Base-by-base conservation (phyloP, 1,140 invertebrate genomes). In the Drosophila novamexicana region DNA sequence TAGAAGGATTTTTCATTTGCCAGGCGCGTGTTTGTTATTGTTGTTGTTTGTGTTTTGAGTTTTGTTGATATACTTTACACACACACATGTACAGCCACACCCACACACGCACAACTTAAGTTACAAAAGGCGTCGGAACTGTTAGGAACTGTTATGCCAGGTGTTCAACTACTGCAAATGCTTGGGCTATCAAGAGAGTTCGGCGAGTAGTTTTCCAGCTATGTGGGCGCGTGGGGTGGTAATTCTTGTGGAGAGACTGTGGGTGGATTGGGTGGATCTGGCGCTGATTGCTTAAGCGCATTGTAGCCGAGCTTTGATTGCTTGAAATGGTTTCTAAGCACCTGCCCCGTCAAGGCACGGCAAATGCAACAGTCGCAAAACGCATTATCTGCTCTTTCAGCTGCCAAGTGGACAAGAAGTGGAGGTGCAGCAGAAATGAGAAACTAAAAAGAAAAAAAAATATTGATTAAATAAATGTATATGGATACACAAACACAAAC, bases 291-390 rank as follows among this genome's bases (percentile, higher is more conserved):
- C 71, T 73, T 77, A 69, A 72, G 64, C 70, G 67, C 62, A 81
- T 75, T 80, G 81, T 66, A 88, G 83, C 68, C 50, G 69, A 86
- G 83, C 83, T 88, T 88, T 88, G 79, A 88, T 88, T 88, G 88
- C 83, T 83, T 77, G 72, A 88, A 29, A 88, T 76, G 73, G 79
- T 80, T 79, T 88, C 76, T 77, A 88, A 88, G 83, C 84, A 88
- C 74, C 78, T 75, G 72, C 58, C 49, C 49, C 56, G 58, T 2
- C 44, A 18, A 7, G 14, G 14, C 6, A 8, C 50, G n/a, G 50
- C 37, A 67, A 76, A 73, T 72, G 82, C 82, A 86, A 83, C 83
- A 88, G 83, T 88, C 83, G 80, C 84, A 88, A 88, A 88, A 88
- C 83, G 84, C 83, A 83, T 88, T 88, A 88, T 83, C 83, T 88